Base-by-base conservation (phyloP, 2,797 vertebrate species). In the Naso thynnoides region DNA sequence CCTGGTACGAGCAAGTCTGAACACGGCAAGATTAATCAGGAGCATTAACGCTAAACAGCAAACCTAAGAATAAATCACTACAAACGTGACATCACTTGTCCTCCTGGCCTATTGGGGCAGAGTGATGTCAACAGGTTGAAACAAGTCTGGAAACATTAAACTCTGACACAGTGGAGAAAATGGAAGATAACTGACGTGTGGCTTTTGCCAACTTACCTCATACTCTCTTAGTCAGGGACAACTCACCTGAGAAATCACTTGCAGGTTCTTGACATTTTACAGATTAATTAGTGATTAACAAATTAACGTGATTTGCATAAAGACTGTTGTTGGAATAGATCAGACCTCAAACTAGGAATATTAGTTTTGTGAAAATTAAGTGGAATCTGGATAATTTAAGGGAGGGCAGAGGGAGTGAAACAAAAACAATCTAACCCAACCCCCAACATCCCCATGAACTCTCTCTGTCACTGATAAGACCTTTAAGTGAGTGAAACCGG, bases 401-500 rank as follows among this genome's bases (percentile, higher is more conserved):
- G 24, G 29, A 67, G 42, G 19, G n/a, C 7, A 74, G 19, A 58
- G 27, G 8, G 23, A 65, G 26, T 3, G 16, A 19, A 29, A 27
- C 11, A 31, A 57, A 59, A 41, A 45, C 29, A 55, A 26, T 19
- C 47, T 21, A 2, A 5, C 54, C 64, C 67, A 36, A 26, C 64
- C 36, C 64, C 77, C 52, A n/a, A 11, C 60, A 70, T 56, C 57
- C 55, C 36, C 16, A 31, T 6, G n/a, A 42, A 11, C 50, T 13
- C 18, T 41, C 62, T n/a, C 56, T 3, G 6, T 21, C 62, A 39
- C 39, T 68, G 90, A 90, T 91, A 90, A 91, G 82, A 87, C 79
- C 68, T 79, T 64, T 2, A 56, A 8, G 68, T 62, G 91, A 92
- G 88, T 78, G 74, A 90, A 90, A 86, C 50, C 88, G 90, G 88